Evolutionary conservation across 1,140 invertebrate species (phyloP).

Genomic region (Meloidogyne floridensis): DNA sequence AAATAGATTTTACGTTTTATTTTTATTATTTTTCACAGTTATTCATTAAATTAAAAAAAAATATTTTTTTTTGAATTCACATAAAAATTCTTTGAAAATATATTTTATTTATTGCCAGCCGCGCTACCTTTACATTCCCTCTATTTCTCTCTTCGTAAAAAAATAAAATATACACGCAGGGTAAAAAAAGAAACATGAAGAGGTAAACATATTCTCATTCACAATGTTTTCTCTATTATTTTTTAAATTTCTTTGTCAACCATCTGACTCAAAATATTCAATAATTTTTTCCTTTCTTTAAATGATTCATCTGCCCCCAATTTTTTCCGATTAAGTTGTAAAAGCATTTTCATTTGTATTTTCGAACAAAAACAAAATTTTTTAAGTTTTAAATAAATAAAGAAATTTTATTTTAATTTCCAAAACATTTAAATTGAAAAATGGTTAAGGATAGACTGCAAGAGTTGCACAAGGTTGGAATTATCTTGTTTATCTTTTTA

Average conservation of each 20-base stretch:
- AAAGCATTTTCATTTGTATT: constrained; percentile 6
- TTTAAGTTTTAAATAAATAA: not conserved
- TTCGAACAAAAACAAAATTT: not conserved
- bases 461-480: constrained; percentile 14
- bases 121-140: not conserved
- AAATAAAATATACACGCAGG: not conserved
- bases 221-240: not conserved
- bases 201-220: not conserved
- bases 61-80: not conserved
- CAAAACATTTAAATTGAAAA: not conserved
- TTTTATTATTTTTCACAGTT: no score
- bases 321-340: not conserved
- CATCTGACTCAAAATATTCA: constrained; percentile 12
- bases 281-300: not conserved
- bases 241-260: constrained; percentile 9
- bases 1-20: no score
- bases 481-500: not conserved
- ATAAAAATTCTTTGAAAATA: not conserved
- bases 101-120: not conserved
- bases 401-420: not conserved
- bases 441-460: constrained; percentile 27
- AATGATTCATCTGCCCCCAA: not conserved
- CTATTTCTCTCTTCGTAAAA: not conserved
- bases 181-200: constrained; percentile 3
- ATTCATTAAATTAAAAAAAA: not conserved